These are phyloP conservation scores for Leucoraja erinaceus DNA, from an alignment of 2,113 vertebrate genomes.

Conservation along the genomic window DNA sequence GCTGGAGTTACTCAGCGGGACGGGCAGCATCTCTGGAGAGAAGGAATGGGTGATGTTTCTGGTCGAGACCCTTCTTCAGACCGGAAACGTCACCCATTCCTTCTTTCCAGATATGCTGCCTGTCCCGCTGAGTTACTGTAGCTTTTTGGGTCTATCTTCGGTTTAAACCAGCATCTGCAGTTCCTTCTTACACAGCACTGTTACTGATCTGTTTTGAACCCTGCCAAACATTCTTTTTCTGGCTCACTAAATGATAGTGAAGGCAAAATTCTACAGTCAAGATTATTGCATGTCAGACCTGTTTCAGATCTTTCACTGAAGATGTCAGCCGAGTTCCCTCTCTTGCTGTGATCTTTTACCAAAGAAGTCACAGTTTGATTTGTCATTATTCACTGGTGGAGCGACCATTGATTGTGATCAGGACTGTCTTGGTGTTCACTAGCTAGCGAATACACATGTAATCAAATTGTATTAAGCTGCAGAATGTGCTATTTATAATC, in stretches of 20 bases:
- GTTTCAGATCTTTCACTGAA: not conserved
- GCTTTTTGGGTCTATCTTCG: too few species aligned
- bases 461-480: not conserved
- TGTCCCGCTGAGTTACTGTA: too few species aligned
- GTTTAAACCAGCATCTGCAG: too few species aligned
- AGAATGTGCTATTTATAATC: not conserved
- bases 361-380: not conserved
- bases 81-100: too few species aligned
- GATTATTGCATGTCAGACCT: not conserved
- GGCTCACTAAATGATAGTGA: not conserved
- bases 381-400: not conserved
- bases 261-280: not conserved
- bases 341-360: not conserved
- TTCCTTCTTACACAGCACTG: too few species aligned
- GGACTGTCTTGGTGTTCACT: not conserved
- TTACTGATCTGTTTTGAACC: not conserved
- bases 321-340: not conserved
- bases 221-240: not conserved
- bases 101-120: too few species aligned
- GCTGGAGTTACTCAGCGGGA: too few species aligned
- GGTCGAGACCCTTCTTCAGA: too few species aligned
- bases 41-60: too few species aligned
- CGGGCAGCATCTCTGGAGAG: too few species aligned
- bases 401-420: not conserved
- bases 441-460: not conserved